These are phyloP conservation scores for Myiotriccus ornatus DNA, from an alignment of 2,797 vertebrate genomes.

Conservation along the genomic window DNA sequence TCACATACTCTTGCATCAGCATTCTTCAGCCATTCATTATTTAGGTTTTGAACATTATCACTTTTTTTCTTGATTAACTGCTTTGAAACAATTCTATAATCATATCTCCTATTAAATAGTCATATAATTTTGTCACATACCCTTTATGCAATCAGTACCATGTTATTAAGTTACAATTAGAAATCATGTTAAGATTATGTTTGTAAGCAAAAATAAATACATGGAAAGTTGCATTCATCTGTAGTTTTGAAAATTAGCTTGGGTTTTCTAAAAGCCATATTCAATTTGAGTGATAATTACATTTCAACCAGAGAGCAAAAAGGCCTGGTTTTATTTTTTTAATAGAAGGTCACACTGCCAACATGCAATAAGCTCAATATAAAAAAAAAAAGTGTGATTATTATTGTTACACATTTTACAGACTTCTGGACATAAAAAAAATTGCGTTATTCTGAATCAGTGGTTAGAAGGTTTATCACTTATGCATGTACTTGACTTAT, in stretches of 20 bases:
- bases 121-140: slow-evolving; percentile 24
- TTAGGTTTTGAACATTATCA: background rate
- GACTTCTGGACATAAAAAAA: slow-evolving; percentile 69
- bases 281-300: slow-evolving; percentile 53
- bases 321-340: slow-evolving; percentile 15
- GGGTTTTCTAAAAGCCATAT: slow-evolving; percentile 15
- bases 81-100: slow-evolving; percentile 38
- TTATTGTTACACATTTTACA: slow-evolving; percentile 62
- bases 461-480: slow-evolving; percentile 81
- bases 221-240: slow-evolving; percentile 32
- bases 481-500: slow-evolving; percentile 82
- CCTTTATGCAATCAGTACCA: slow-evolving; percentile 21
- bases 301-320: slow-evolving; percentile 29
- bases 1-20: background rate
- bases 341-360: slow-evolving; percentile 29
- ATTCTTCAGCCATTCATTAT: slow-evolving; percentile 13
- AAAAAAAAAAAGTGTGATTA: slow-evolving; percentile 54
- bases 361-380: slow-evolving; percentile 34
- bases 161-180: slow-evolving; percentile 35
- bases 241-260: slow-evolving; percentile 32
- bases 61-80: slow-evolving; percentile 20
- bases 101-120: background rate
- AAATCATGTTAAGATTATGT: slow-evolving; percentile 39
- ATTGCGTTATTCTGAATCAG: slow-evolving; percentile 73
- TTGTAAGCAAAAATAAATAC: slow-evolving; percentile 50